These are phyloP conservation scores for Periophthalmus magnuspinnatus DNA, from an alignment of 2,797 vertebrate species.

Conservation along the genomic window DNA sequence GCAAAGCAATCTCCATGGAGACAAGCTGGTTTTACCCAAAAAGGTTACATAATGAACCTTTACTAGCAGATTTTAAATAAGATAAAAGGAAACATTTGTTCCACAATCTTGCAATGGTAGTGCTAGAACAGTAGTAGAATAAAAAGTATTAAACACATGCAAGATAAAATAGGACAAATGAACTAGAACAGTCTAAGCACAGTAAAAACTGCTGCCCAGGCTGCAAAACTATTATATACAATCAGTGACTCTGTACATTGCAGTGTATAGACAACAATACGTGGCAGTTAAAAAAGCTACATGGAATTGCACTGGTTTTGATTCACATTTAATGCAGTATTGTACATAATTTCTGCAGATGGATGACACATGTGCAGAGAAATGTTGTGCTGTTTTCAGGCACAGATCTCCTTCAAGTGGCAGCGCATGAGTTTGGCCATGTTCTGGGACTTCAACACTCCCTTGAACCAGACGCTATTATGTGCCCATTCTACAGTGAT, in stretches of 20 bases:
- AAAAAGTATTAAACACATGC: no score
- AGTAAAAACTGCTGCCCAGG: not conserved
- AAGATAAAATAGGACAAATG: not conserved
- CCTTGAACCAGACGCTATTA: conserved; percentile 83
- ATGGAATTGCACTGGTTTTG: not conserved
- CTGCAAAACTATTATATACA: not conserved
- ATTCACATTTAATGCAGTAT: not conserved
- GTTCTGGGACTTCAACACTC: conserved; percentile 91
- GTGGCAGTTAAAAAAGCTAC: not conserved
- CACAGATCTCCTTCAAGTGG: conserved; percentile 91
- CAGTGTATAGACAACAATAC: not conserved
- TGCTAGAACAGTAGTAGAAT: no score
- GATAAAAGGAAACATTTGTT: no score
- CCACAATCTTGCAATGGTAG: no score
- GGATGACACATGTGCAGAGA: not conserved
- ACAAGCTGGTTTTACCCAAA: no score
- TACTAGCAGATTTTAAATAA: no score
- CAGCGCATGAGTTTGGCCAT: conserved; percentile 92
- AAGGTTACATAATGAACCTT: no score
- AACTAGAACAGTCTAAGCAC: not conserved
- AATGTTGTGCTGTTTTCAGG: conserved; percentile 67
- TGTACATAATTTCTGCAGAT: not conserved
- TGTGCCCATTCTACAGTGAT: conserved; percentile 91
- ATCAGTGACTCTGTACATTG: not conserved
- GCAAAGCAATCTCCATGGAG: no score